Evolutionary conservation across 2,113 vertebrate species (phyloP).

Genomic region (Gallinago jamesoni): DNA sequence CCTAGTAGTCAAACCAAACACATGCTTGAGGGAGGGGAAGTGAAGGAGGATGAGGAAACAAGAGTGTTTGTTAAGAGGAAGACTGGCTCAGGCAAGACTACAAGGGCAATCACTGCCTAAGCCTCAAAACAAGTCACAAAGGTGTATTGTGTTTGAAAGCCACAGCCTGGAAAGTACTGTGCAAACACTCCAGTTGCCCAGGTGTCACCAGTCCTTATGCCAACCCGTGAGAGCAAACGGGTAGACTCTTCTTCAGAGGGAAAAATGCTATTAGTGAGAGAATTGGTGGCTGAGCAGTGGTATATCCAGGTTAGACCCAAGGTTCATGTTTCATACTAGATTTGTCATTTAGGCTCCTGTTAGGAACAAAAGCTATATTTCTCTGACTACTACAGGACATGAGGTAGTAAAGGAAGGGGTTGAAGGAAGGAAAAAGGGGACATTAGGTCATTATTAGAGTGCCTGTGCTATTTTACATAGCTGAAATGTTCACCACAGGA

Average conservation of each 20-base stretch:
- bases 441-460: not conserved
- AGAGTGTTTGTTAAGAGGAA: not conserved
- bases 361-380: not conserved
- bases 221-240: not conserved
- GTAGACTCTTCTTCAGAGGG: not conserved
- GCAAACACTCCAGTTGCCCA: not conserved
- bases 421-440: not conserved
- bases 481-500: not conserved
- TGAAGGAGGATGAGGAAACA: not conserved
- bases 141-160: slow-evolving; percentile 9
- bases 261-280: not conserved
- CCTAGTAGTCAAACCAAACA: not conserved
- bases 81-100: not conserved
- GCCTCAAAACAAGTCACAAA: slow-evolving; percentile 9
- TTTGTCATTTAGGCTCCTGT: not conserved
- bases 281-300: not conserved
- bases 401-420: not conserved
- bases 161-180: not conserved
- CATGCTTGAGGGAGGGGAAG: not conserved
- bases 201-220: not conserved
- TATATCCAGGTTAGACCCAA: not conserved
- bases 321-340: not conserved
- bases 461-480: not conserved
- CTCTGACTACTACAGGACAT: not conserved
- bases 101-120: not conserved